Base-by-base conservation (phyloP, 1,140 invertebrate genomes). In the Apis mellifera region DNA sequence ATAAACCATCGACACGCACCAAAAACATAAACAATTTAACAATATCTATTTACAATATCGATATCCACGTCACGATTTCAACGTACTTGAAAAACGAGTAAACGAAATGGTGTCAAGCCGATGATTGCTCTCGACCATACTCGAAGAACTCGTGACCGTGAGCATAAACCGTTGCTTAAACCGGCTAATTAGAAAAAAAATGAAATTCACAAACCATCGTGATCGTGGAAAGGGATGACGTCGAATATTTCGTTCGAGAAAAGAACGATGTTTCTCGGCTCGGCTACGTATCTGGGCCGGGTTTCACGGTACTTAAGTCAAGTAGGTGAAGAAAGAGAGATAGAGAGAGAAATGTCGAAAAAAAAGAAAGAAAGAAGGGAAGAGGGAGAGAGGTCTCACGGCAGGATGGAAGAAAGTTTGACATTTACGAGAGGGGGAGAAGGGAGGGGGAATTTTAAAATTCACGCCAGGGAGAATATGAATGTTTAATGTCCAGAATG, bases 381-480 rank as follows among this genome's bases (percentile, higher is more conserved):
- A 23, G 65, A 76, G 57, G 76, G 26, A 17, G 19, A 13, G 19
- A 68, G 76, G 60, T 86, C 81, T 77, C 52, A 57, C 54, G 59
- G 26, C 66, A 23, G 68, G 84, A 78, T 82, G 52, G 84, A 77
- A 52, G 84, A 85, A 86, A 86, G 78, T 86, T 86, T 69, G 84
- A 86, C 85, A 78, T 85, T 86, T 73, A 82, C 77, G 85, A 81
- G 78, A 69, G 32, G 2, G 26, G 26, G 26, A n/a, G 32, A 42
- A 0, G 32, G 32, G 32, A 42, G 32, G 32, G 32, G 5, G 78
- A 85, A 86, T 86, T 86, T 85, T 85, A 82, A 86, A 86, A 84
- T 86, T 86, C 74, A 86, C 78, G 78, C 85, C 78, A 42, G 73
- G 69, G 73, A 86, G 85, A 82, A 85, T 86, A 86, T 86, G 84